Base-by-base conservation (phyloP, 2,113 vertebrate species). In the Balaenoptera acutorostrata region DNA sequence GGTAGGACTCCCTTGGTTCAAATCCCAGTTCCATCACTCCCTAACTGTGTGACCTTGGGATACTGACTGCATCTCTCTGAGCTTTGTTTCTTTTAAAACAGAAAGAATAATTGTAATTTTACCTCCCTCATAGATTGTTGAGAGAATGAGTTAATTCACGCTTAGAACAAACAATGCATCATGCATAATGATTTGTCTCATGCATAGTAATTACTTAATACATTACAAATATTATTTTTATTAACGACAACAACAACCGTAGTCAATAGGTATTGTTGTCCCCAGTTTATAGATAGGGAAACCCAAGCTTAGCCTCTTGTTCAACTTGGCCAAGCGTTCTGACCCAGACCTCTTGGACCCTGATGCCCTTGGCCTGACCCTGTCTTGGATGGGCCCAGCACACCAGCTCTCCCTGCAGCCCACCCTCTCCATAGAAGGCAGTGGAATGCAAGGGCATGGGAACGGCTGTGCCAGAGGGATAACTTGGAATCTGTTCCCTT, bases 191-290 rank as follows among this genome's bases (percentile, higher is more conserved):
- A 82, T 82, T 77, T 39, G 61, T 85, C 82, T 46, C 2, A 10
- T 72, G 41, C n/a, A 15, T 49, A 46, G 55, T 57, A 57, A 39
- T 78, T 27, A 63, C 14, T 72, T 69, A 7, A n/a, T 44, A 91
- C 39, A 72, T 61, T 46, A 36, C 61, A 90, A 63, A 21, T 46
- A 21, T 36, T 66, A 33, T 83, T 95, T 82, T 85, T 52, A 49
- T 80, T 31, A 10, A 83, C 33, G 66, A 39, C 21, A 61, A 44
- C 44, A 41, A 23, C 9, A 2, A 33, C n/a, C 29, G 31, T 46
- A 33, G 41, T 61, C 36, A 12, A 77, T 14, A 41, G 57, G 31
- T 33, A 36, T 15, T 33, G 18, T 31, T 68, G 68, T n/a, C 29
- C 14, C 57, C n/a, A 25, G 66, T 88, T 74, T 84, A 2, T 18